A percentile compares a stretch with the other conserved stretches of the same genome.
These are phyloP conservation scores for Drosophila mercatorum DNA, from an alignment of 2,888 invertebrate species.

Conservation along the genomic window DNA sequence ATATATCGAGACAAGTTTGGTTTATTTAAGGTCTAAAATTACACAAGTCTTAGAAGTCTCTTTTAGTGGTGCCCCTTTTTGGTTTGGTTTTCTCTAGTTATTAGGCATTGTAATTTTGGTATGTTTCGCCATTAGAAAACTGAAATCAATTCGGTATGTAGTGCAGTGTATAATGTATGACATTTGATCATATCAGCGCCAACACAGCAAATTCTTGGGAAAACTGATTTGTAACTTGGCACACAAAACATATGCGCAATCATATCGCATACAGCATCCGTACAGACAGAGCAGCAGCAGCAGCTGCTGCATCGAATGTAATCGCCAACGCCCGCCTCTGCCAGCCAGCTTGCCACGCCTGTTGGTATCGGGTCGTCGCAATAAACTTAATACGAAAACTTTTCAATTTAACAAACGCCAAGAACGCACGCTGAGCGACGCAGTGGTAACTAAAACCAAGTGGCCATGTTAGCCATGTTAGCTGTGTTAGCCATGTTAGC, in stretches of 20 bases:
- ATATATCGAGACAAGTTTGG: no score
- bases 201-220: constrained; percentile 51
- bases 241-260: constrained; percentile 64
- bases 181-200: constrained; percentile 61
- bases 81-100: no score
- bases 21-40: no score
- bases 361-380: constrained; percentile 32
- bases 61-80: no score
- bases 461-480: constrained; percentile 58
- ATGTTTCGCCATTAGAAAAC: background rate
- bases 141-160: constrained; percentile 18
- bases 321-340: constrained; percentile 5
- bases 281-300: constrained; percentile 6
- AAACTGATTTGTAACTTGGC: constrained; percentile 70
- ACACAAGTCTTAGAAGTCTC: no score
- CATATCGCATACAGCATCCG: constrained; percentile 46
- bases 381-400: constrained; percentile 74
- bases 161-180: constrained; percentile 47
- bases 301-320: constrained; percentile 17
- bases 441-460: constrained; percentile 51
- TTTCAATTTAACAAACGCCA: constrained; percentile 73
- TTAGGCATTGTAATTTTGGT: background rate
- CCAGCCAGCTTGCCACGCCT: constrained; percentile 25
- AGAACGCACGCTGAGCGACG: constrained; percentile 70
- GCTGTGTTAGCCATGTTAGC: constrained; percentile 49